Evolutionary conservation across 2,888 invertebrate species (phyloP), one percentile per base, ranked within the genome.

Genomic region (Agriopis leucophaearia): DNA sequence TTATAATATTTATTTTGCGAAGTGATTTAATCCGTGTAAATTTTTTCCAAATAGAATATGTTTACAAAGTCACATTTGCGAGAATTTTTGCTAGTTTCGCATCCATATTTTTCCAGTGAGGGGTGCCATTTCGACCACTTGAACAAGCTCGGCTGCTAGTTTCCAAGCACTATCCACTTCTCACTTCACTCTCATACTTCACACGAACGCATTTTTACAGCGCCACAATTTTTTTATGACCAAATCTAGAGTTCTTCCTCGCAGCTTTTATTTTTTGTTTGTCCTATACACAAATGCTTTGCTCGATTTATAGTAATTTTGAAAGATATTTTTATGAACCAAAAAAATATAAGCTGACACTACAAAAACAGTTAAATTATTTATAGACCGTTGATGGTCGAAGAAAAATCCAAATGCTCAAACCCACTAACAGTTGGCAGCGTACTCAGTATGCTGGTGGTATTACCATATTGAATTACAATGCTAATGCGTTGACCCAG

Each of bases 21-120:
- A 73, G 63, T 65, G 63, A 51, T 12, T 65, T 35, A 70, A 55
- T 56, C 44, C 18, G 9, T 64, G 55, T 59, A 48, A 65, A 62
- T 55, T 52, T 58, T 70, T 67, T n/a, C n/a, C n/a, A n/a, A n/a
- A n/a, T n/a, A n/a, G 2, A 38, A 38, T 38, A 9, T 38, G 10
- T 56, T 44, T 44, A 18, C 42, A 27, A 18, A 44, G 42, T 56
- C 27, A 44, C 42, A 56, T 55, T 36, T 48, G 56, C 13, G 27
- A 45, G 45, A 66, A 61, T 76, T 77, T 79, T 76, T 66, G 70
- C 59, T 71, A 68, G 54, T 77, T 72, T 73, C 70, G 73, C 76
- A 79, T 82, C 78, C 71, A 74, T 81, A 83, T 83, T 84, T 83
- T 82, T 83, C 79, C 75, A 79, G 77, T 64, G 73, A 74, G 72